phyloP scores from a whole-genome alignment of 2,113 vertebrate genomes.

The Cercocebus atys region DNA sequence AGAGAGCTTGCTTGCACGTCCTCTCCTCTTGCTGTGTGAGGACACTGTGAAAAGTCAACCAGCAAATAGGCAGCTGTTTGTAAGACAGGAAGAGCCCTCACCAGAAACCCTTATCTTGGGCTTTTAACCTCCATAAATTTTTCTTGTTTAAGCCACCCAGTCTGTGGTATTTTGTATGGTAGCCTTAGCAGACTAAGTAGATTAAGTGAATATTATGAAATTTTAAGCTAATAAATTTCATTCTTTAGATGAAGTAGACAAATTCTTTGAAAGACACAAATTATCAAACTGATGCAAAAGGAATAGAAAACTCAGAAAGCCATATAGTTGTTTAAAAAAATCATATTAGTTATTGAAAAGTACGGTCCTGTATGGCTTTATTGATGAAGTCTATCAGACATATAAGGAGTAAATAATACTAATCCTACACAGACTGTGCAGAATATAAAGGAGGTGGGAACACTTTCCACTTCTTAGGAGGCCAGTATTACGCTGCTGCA shows the following conservation, averaged over 20 bases:
- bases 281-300: background rate
- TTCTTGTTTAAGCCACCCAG: background rate
- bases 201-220: background rate
- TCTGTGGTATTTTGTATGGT: background rate
- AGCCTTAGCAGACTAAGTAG: background rate
- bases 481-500: background rate
- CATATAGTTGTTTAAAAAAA: background rate
- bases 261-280: background rate
- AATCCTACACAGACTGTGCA: background rate
- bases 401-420: background rate
- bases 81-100: background rate
- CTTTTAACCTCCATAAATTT: background rate
- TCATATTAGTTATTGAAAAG: background rate
- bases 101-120: background rate
- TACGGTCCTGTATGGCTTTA: background rate
- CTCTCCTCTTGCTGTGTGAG: background rate
- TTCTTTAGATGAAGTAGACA: background rate
- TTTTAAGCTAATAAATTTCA: background rate
- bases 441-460: background rate
- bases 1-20: background rate
- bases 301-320: background rate
- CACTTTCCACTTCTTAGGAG: background rate
- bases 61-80: background rate
- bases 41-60: background rate
- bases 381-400: background rate